Conservation (phyloP, 2,113 vertebrate genomes). For the Oenanthe melanoleuca region DNA sequence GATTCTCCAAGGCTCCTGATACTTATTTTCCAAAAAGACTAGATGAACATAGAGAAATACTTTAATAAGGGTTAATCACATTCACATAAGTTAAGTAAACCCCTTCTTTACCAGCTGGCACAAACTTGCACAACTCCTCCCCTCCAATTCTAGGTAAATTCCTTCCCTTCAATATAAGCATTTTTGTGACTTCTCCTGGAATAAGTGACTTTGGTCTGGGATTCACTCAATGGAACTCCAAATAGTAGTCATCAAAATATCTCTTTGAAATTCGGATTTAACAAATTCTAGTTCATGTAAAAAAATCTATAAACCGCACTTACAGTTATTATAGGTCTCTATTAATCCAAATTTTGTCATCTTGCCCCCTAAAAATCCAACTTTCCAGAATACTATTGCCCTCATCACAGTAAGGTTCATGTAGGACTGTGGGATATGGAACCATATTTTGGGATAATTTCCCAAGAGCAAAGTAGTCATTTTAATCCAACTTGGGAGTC, state of each 20-base stretch:
- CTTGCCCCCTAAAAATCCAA: not conserved
- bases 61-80: not conserved
- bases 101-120: not conserved
- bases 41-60: not conserved
- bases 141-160: not conserved
- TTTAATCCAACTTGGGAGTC: not conserved
- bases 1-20: not conserved
- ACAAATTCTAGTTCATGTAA: not conserved
- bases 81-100: not conserved
- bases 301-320: not conserved
- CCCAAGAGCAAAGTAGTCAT: not conserved
- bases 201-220: not conserved
- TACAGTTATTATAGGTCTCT: not conserved
- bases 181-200: not conserved
- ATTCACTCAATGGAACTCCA: not conserved
- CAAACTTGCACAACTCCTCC: not conserved
- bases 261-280: not conserved
- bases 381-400: not conserved
- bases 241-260: not conserved
- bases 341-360: not conserved
- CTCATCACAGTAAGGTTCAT: not conserved
- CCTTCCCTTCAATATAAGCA: not conserved
- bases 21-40: not conserved
- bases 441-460: not conserved
- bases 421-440: not conserved